Evolutionary conservation across 1,140 invertebrate species (phyloP).

Genomic region (Physella acuta): DNA sequence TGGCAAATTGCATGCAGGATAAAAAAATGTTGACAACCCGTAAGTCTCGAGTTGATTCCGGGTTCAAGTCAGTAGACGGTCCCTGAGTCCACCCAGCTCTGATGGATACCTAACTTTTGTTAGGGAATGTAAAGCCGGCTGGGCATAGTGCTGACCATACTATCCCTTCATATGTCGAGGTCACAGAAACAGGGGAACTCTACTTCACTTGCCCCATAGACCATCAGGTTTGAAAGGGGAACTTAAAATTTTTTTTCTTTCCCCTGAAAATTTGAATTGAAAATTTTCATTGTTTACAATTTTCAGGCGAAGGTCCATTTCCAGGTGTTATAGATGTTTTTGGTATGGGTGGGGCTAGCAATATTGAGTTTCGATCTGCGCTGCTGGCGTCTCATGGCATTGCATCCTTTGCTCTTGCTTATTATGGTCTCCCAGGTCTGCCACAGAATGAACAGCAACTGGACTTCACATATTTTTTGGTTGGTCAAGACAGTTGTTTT

Average conservation of each 20-base stretch:
- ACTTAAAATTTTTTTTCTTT: neutral
- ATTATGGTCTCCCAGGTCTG: neutral
- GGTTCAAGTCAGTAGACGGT: too few species aligned
- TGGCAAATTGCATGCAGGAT: too few species aligned
- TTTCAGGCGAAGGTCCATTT: conserved; percentile 12
- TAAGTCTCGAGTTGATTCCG: too few species aligned
- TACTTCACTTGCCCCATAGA: too few species aligned
- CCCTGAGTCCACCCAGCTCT: too few species aligned
- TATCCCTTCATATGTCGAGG: too few species aligned
- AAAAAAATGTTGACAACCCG: too few species aligned
- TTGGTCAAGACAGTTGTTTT: neutral
- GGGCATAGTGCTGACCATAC: too few species aligned
- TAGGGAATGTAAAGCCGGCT: too few species aligned
- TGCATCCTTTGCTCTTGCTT: neutral
- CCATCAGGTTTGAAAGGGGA: too few species aligned
- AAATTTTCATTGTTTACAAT: neutral
- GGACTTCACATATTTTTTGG: conserved; percentile 7
- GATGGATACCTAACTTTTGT: too few species aligned
- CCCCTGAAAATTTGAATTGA: neutral
- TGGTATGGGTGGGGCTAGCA: neutral
- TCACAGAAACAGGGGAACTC: too few species aligned
- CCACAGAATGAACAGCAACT: neutral
- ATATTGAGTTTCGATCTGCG: neutral
- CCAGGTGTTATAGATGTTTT: conserved; percentile 12
- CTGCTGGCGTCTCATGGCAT: conserved; percentile 8